Evolutionary conservation across 1,140 invertebrate genomes (phyloP), one percentile per base, ranked within the genome.

Genomic region (Aricia agestis): DNA sequence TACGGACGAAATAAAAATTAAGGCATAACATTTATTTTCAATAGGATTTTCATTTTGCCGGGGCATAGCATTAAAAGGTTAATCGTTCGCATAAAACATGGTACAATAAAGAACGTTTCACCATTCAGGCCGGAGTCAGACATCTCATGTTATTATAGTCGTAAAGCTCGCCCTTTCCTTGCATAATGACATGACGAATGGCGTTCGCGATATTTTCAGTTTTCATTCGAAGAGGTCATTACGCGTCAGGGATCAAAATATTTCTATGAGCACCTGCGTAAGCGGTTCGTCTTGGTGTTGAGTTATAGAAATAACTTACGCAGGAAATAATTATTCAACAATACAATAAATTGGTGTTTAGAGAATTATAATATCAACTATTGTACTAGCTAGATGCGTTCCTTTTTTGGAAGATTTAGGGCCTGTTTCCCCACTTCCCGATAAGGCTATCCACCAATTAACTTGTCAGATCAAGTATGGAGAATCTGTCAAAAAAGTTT

Each of bases 131-230:
- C 81, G 76, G 79, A 89, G 82, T 88, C 89, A 89, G 86, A 87
- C 86, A 89, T 90, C 89, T 91, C 85, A 72, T 83, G 89, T 91
- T 91, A 91, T 90, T 90, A 89, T 90, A 85, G 80, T 88, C 89
- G 86, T 91, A 91, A 91, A 91, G 87, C 88, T 87, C 83, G 89
- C 89, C 87, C 87, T 91, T 91, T 89, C 83, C 89, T 85, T 91
- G 89, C 86, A 89, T 91, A 91, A 91, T 91, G 85, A 90, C 86
- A 91, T 90, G 89, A 91, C 86, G 86, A 89, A 91, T 91, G 86
- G 84, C 86, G 82, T 82, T 86, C 83, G 83, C 86, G 86, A 89
- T 91, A 89, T 91, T 91, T 87, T 87, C 74, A 82, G 81, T 86
- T 84, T 88, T 86, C 86, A 86, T 89, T 81, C 78, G 82, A 87